Base-by-base conservation (phyloP, 2,113 vertebrate species). In the Microcebus tavaratra region DNA sequence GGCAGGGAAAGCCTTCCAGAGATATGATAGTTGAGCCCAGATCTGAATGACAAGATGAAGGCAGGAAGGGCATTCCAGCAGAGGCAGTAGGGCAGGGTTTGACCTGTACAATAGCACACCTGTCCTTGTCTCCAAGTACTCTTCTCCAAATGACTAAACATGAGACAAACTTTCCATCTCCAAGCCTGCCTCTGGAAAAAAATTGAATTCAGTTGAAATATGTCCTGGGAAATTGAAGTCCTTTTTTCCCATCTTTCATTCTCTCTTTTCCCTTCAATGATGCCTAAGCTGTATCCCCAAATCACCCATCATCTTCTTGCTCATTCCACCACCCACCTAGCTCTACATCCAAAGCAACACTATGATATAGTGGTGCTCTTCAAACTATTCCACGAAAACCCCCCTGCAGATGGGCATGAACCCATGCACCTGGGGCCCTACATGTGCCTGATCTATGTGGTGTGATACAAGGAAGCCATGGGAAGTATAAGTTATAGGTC, bases 341-440 rank as follows among this genome's bases (percentile, higher is more conserved):
- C 10, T 29, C 63, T 73, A 25, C 6, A 87, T 1, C 21, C 55
- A 85, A 42, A 55, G 63, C 53, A 4, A 57, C 34, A 50, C 67
- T 8, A 12, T 1, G 3, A 82, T 20, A 23, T 59, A 79, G 34
- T 34, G 21, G 34, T 59, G 13, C 20, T 90, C 57, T 39, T 85
- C 39, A 53, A 42, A 78, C 45, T 39, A 5, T 61, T 67, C 39
- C 2, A 18, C 29, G 34, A 3, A 87, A 61, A 83, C 42, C 34
- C 3, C 42, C 17, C n/a, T 59, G 59, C n/a, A 27, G 2, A 27
- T 27, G 42, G 13, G 6, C 25, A 15, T 15, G 18, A 84, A 53
- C 31, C 25, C 34, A 57, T 0, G 8, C 2, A 25, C 0, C 0
- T 13, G 6, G 29, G 39, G n/a, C 48, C n/a, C 61, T 14, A 21